Base-by-base conservation (phyloP, 2,113 vertebrate species). In the Atherinomorus stipes region DNA sequence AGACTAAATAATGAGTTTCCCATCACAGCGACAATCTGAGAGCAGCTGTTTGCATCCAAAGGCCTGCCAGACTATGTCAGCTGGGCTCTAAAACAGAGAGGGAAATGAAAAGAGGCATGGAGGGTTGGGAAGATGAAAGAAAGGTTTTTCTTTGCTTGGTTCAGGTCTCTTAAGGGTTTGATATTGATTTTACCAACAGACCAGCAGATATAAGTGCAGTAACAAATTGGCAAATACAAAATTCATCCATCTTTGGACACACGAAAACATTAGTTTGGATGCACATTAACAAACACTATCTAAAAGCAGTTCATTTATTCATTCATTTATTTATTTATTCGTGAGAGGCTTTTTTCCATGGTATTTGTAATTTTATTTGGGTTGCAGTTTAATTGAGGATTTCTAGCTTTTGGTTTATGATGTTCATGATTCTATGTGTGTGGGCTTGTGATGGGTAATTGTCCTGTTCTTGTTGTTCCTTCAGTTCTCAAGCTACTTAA, bases 1-100 rank as follows among this genome's bases (percentile, higher is more conserved):
- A 93, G 90, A 93, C 86, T 91, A 90, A 92, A 92, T 89, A 92
- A 88, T 86, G 73, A 71, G 69, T 80, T 80, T 88, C 85, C 74
- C 85, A 81, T 85, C 85, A 72, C 64, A 57, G 82, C 56, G 78
- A 83, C 84, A 83, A 70, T 84, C 54, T 79, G 73, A 68, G 63
- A 85, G 77, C 89, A 91, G 88, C 88, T 91, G 88, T 89, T 87
- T 87, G 63, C 54, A 85, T 89, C 74, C 80, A 76, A 89, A 74
- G 80, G 64, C 79, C 69, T 80, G 88, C 72, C 78, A 91, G 76
- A 74, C 73, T 70, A 84, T 61, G 63, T 73, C 64, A 23, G 49
- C 47, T 54, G 50, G 47, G 53, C 63, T 81, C 57, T 68, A 74
- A 86, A 70, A 75, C 45, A 73, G 58, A 72, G 58, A 68, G 62